phyloP scores from a whole-genome alignment of 2,797 vertebrate species.

The Todus mexicanus region DNA sequence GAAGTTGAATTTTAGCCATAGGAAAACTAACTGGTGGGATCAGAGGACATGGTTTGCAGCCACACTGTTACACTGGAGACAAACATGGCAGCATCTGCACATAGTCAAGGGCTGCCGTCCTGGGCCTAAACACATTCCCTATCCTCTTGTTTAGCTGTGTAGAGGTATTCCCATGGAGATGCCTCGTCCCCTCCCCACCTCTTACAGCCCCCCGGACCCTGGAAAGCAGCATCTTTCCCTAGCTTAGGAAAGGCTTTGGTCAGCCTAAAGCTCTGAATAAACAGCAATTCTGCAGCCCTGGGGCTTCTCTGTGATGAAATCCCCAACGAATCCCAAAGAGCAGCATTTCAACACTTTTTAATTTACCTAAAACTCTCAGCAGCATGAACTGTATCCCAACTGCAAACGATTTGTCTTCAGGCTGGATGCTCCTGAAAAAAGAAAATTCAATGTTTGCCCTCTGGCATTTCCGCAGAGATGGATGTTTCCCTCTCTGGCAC shows the following conservation, averaged over 20 bases:
- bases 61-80: not conserved
- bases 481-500: not conserved
- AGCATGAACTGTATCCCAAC: conserved; percentile 95
- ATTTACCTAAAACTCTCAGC: conserved; percentile 86
- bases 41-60: not conserved
- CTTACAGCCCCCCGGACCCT: not conserved
- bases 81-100: not conserved
- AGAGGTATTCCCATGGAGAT: not conserved
- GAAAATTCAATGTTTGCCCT: not conserved
- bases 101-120: not conserved
- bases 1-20: not conserved
- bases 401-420: conserved; percentile 89
- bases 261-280: not conserved
- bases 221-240: not conserved
- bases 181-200: not conserved
- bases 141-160: accelerated
- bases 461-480: not conserved
- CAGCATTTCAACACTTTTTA: accelerated
- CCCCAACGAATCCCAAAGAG: accelerated
- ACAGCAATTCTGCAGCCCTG: not conserved
- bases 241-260: not conserved
- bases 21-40: not conserved
- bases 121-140: not conserved
- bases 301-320: not conserved
- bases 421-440: conserved; percentile 81